Conservation (phyloP, 2,113 vertebrate genomes). For the Campylomormyrus tamandua region DNA sequence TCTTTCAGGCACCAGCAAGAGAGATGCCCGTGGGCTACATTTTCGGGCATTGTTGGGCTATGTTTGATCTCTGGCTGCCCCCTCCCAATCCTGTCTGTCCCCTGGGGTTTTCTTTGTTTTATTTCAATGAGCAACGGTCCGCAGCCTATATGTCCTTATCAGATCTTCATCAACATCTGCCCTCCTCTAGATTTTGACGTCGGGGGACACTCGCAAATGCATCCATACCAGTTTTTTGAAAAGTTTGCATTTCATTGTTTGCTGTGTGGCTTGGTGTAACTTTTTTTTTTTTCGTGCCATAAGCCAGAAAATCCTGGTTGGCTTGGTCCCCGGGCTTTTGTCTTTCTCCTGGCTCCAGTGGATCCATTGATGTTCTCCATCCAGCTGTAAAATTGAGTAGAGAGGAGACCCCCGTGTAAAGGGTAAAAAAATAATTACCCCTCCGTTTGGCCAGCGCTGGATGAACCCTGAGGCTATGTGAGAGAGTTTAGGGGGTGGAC, state of each 20-base stretch:
- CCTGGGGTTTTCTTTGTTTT: background rate
- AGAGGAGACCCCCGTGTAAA: constrained; percentile 40
- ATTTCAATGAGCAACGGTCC: background rate
- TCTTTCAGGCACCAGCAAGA: background rate
- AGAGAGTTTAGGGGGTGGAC: constrained; percentile 2
- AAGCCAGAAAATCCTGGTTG: constrained; percentile 63
- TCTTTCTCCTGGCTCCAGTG: constrained; percentile 45
- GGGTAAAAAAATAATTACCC: constrained; percentile 44
- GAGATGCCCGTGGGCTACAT: background rate
- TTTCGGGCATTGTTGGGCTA: background rate
- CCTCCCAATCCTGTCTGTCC: background rate
- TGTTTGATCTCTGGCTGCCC: background rate
- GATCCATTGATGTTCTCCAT: constrained; percentile 60
- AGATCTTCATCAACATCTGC: background rate
- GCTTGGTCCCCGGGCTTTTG: constrained; percentile 47
- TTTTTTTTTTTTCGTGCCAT: constrained; percentile 31
- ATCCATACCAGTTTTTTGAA: constrained; percentile 24
- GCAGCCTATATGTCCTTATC: background rate
- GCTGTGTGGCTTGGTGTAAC: constrained; percentile 23
- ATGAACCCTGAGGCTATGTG: constrained; percentile 29
- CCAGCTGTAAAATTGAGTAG: constrained; percentile 62
- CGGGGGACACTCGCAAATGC: background rate
- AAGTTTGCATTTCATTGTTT: constrained; percentile 30
- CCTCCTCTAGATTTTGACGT: background rate
- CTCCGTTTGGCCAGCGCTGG: constrained; percentile 31